These are phyloP conservation scores for Andrena flavipes DNA, from an alignment of 2,888 invertebrate genomes.

Conservation along the genomic window DNA sequence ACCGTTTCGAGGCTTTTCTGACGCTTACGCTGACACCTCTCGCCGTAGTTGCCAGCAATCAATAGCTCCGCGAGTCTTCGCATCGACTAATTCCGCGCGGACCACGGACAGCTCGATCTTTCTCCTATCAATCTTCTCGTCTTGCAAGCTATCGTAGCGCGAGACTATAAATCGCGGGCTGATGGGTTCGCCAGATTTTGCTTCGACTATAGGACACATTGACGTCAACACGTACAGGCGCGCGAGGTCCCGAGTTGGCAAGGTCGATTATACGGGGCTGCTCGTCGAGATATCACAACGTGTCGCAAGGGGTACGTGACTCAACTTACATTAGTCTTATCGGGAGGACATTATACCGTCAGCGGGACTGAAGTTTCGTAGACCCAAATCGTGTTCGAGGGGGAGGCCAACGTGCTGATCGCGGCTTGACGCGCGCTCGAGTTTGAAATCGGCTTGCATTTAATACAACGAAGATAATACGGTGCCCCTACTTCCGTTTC, in stretches of 20 bases:
- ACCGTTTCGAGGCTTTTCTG: not conserved
- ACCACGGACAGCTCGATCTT: too few species aligned
- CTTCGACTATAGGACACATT: not conserved
- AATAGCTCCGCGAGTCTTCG: too few species aligned
- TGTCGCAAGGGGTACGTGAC: slow-evolving; percentile 67
- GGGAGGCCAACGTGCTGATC: slow-evolving; percentile 61
- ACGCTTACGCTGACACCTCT: not conserved
- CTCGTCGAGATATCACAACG: slow-evolving; percentile 67
- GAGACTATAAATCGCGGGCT: too few species aligned
- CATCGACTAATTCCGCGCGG: too few species aligned
- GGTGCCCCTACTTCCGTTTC: slow-evolving; percentile 12
- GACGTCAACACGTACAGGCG: not conserved
- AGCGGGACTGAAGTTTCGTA: slow-evolving; percentile 56
- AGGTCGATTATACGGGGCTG: slow-evolving; percentile 27
- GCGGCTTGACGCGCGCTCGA: slow-evolving; percentile 62
- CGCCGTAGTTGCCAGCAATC: not conserved
- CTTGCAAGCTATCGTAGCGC: too few species aligned
- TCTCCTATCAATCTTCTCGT: too few species aligned
- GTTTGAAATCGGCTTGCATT: slow-evolving; percentile 68
- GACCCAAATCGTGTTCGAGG: slow-evolving; percentile 61
- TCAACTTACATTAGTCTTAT: slow-evolving; percentile 74
- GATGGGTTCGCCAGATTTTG: not conserved
- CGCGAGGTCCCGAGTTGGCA: slow-evolving; percentile 1
- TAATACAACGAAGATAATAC: slow-evolving; percentile 69
- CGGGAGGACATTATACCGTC: slow-evolving; percentile 45